phyloP scores from a whole-genome alignment of 2,113 vertebrate genomes.

The Dipodomys ordii region DNA sequence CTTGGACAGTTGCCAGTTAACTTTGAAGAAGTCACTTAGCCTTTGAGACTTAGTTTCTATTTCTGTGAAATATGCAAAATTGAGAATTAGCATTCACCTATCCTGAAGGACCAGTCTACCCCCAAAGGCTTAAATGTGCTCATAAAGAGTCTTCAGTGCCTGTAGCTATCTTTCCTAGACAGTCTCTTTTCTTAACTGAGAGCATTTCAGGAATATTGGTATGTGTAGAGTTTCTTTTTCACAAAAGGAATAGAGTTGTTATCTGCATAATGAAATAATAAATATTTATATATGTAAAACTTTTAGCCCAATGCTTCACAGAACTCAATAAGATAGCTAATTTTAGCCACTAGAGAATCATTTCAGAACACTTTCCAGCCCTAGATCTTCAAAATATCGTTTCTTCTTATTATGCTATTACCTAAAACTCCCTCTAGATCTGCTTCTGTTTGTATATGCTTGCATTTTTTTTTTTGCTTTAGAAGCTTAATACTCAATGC shows the following conservation, averaged over 20 bases:
- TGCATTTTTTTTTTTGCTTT: neutral
- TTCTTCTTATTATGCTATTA: neutral
- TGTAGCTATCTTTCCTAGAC: neutral
- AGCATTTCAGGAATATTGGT: neutral
- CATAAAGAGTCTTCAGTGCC: neutral
- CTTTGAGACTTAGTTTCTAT: conserved; percentile 11
- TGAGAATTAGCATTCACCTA: neutral
- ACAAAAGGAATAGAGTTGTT: conserved; percentile 45
- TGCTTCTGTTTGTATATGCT: neutral
- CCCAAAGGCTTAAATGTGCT: neutral
- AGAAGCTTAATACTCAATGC: neutral
- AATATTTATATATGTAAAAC: conserved; percentile 44
- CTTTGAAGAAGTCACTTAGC: neutral
- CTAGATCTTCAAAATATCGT: conserved; percentile 39
- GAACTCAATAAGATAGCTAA: conserved; percentile 49
- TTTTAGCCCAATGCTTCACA: neutral
- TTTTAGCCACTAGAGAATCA: conserved; percentile 54
- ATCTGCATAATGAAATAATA: conserved; percentile 42
- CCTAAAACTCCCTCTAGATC: conserved; percentile 9
- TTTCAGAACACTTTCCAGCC: conserved; percentile 16
- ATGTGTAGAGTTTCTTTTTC: conserved; percentile 28
- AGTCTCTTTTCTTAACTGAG: neutral
- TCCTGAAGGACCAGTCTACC: neutral
- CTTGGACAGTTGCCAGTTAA: neutral
- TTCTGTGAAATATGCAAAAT: conserved; percentile 19